These are phyloP conservation scores for Brachystomella parvula DNA, from an alignment of 1,140 invertebrate species.

Conservation along the genomic window DNA sequence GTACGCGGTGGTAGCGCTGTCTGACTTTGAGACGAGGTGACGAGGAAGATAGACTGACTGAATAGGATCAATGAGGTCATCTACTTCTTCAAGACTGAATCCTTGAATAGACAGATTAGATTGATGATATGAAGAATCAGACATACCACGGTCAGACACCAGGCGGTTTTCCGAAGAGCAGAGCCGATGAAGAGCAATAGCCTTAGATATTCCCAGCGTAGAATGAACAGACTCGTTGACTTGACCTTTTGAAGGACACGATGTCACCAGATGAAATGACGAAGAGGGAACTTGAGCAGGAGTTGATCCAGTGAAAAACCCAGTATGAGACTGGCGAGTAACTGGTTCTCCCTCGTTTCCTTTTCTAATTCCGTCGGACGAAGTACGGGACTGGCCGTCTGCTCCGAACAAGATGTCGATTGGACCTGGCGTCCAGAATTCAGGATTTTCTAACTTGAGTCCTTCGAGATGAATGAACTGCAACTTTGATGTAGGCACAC, in stretches of 20 bases:
- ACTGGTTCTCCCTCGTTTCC: neutral
- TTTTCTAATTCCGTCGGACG: neutral
- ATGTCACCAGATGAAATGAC: too few relatives aligned
- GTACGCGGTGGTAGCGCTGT: conserved; percentile 28
- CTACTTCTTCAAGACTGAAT: conserved; percentile 38
- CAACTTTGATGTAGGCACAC: neutral
- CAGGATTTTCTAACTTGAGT: neutral
- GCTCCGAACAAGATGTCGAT: conserved; percentile 14
- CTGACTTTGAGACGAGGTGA: conserved; percentile 28
- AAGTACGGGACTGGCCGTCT: neutral
- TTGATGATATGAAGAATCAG: too few relatives aligned
- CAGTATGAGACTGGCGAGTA: neutral
- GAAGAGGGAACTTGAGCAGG: neutral
- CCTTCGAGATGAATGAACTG: neutral
- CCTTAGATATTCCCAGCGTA: neutral
- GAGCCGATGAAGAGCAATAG: neutral
- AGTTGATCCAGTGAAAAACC: neutral
- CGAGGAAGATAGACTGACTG: conserved; percentile 37
- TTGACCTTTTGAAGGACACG: neutral
- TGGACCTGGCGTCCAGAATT: neutral
- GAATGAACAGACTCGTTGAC: neutral
- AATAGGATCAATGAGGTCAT: too few relatives aligned
- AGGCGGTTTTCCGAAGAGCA: neutral
- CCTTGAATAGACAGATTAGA: neutral
- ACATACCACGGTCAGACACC: too few relatives aligned